Percentiles rank a stretch among this genome's conserved stretches.
phyloP scores from a whole-genome alignment of 2,797 vertebrate species.

The Acomys russatus region DNA sequence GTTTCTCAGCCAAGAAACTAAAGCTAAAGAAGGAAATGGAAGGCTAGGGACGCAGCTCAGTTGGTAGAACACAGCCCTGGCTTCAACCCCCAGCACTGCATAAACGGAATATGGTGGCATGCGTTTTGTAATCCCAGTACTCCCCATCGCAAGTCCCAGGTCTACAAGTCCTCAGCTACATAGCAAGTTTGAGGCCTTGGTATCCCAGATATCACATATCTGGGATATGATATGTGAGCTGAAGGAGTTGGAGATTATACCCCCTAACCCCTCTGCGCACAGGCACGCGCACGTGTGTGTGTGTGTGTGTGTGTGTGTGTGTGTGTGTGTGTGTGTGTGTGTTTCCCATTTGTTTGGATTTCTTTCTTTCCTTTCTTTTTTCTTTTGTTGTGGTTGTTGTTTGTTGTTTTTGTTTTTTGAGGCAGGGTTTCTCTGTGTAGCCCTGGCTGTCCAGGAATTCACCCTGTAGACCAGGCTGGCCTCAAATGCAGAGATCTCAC shows the following conservation, averaged over 20 bases:
- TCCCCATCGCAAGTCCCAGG: background rate
- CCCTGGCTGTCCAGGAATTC: too few species aligned
- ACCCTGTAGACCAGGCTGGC: background rate
- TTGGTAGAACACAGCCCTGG: background rate
- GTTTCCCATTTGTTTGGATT: background rate
- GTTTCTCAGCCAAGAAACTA: slow-evolving; percentile 63
- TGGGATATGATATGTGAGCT: background rate
- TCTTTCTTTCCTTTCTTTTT: rapidly evolving
- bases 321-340: background rate
- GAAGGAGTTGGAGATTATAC: background rate
- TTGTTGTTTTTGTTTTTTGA: background rate
- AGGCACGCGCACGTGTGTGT: too few species aligned
- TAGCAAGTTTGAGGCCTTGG: background rate
- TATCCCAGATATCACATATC: too few species aligned
- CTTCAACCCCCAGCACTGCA: background rate
- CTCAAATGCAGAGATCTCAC: background rate
- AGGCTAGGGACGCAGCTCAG: background rate
- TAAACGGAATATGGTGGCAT: background rate
- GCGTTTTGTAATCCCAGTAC: background rate
- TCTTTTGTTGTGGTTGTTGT: background rate
- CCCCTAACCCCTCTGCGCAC: too few species aligned
- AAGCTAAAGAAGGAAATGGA: slow-evolving; percentile 16
- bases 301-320: too few species aligned
- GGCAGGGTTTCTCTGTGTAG: background rate
- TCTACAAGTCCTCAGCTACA: background rate